phyloP scores from a whole-genome alignment of 2,888 invertebrate species.

The Pollenia angustigena region DNA sequence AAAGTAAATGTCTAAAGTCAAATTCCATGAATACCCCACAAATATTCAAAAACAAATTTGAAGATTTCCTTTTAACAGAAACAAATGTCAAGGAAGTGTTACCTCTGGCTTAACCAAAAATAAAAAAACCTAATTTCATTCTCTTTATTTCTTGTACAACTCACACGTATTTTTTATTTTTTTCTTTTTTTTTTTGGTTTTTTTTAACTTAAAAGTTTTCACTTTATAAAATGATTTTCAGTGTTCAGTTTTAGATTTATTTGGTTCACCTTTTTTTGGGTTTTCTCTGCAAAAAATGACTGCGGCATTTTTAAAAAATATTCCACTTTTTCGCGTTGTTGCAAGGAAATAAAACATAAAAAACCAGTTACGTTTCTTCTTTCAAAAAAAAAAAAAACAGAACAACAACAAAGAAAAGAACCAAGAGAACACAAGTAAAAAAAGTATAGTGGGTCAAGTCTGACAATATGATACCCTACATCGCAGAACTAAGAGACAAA shows the following conservation, averaged over 20 bases:
- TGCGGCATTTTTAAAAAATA: conserved; percentile 55
- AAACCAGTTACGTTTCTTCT: conserved; percentile 43
- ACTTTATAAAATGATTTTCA: conserved; percentile 57
- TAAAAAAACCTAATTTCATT: too few species aligned
- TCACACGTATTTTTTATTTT: not conserved
- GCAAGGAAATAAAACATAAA: conserved; percentile 23
- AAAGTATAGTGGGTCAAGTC: conserved; percentile 24
- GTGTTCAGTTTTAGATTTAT: not conserved
- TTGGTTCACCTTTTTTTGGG: not conserved
- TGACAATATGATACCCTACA: too few species aligned
- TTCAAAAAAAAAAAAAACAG: conserved; percentile 37
- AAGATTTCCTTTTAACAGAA: conserved; percentile 6
- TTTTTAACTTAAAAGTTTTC: conserved; percentile 32
- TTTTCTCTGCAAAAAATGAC: conserved; percentile 48
- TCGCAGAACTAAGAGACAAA: too few species aligned
- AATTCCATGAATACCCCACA: not conserved
- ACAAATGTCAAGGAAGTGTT: conserved; percentile 5
- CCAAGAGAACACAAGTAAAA: not conserved
- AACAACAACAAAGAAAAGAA: conserved; percentile 7
- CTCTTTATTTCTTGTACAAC: not conserved
- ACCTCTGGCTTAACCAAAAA: not conserved
- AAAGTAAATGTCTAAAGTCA: not conserved
- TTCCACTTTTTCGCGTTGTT: not conserved
- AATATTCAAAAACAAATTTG: conserved; percentile 27
- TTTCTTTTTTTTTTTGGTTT: too few species aligned